Conservation (phyloP, 2,797 vertebrate species). For the Anguilla pacifica region DNA sequence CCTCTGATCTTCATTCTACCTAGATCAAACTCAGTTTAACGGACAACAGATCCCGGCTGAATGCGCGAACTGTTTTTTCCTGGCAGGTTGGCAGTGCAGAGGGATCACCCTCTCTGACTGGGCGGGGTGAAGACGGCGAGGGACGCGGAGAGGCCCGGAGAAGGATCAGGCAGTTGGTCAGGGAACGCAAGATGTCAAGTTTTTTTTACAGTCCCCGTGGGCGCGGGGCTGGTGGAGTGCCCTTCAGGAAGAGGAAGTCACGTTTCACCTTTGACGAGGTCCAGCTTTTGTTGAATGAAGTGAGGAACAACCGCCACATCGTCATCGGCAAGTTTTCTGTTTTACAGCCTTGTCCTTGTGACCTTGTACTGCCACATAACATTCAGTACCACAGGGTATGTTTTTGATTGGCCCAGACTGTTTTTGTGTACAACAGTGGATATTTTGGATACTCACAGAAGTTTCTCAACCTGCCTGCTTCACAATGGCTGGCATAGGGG, state of each 20-base stretch:
- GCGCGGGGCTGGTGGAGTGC: slow-evolving; percentile 38
- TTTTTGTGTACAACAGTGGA: not conserved
- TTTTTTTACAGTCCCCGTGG: slow-evolving; percentile 44
- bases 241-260: slow-evolving; percentile 62
- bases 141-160: slow-evolving; percentile 31
- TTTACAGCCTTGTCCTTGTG: not conserved
- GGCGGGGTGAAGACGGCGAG: slow-evolving; percentile 54
- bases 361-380: not conserved
- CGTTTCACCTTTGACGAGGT: slow-evolving; percentile 74
- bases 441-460: too few relatives aligned
- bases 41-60: not conserved
- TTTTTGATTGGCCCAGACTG: not conserved
- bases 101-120: not conserved
- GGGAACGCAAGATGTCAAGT: slow-evolving; percentile 45
- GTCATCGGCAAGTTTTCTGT: slow-evolving; percentile 69
- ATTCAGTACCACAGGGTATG: not conserved
- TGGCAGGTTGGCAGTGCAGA: slow-evolving; percentile 18
- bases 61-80: not conserved
- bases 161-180: not conserved
- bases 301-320: slow-evolving; percentile 74
- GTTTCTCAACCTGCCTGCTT: too few relatives aligned
- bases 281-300: slow-evolving; percentile 69
- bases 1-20: not conserved
- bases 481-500: too few relatives aligned
- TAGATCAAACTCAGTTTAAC: not conserved